Percentiles rank a stretch among this genome's conserved stretches.
Evolutionary conservation across 2,888 invertebrate species (phyloP).

Genomic region (Cataglyphis rosenhaueri): DNA sequence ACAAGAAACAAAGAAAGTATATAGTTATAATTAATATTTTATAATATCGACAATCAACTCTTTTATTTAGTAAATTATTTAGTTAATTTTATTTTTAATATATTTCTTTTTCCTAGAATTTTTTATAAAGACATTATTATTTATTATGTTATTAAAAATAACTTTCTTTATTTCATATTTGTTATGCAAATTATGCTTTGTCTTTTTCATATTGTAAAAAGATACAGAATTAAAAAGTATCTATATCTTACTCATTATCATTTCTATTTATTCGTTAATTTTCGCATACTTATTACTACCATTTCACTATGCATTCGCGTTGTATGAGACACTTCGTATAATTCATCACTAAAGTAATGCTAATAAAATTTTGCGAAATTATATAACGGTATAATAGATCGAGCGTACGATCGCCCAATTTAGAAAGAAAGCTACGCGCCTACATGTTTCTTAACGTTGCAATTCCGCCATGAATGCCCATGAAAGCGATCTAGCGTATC

Average conservation of each 20-base stretch:
- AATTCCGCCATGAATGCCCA: constrained; percentile 20
- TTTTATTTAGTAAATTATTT: neutral
- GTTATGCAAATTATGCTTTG: neutral
- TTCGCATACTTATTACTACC: neutral
- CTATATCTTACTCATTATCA: neutral
- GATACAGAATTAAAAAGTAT: neutral
- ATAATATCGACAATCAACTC: neutral
- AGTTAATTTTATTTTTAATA: neutral
- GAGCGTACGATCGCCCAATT: neutral
- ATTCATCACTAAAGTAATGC: neutral
- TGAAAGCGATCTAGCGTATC: neutral
- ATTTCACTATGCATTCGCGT: neutral
- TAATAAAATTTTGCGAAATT: neutral
- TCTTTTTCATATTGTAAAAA: neutral
- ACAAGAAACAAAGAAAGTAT: constrained; percentile 26
- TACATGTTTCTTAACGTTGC: constrained; percentile 34
- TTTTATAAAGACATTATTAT: neutral
- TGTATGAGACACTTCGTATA: neutral
- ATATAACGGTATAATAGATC: neutral
- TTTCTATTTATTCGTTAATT: neutral
- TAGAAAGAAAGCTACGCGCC: neutral
- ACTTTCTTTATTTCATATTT: neutral
- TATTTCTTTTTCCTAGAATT: neutral
- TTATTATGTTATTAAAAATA: neutral
- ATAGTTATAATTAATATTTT: neutral